These are phyloP conservation scores for Callyntrura sp. DNA, from an alignment of 2,888 invertebrate species.

Conservation along the genomic window DNA sequence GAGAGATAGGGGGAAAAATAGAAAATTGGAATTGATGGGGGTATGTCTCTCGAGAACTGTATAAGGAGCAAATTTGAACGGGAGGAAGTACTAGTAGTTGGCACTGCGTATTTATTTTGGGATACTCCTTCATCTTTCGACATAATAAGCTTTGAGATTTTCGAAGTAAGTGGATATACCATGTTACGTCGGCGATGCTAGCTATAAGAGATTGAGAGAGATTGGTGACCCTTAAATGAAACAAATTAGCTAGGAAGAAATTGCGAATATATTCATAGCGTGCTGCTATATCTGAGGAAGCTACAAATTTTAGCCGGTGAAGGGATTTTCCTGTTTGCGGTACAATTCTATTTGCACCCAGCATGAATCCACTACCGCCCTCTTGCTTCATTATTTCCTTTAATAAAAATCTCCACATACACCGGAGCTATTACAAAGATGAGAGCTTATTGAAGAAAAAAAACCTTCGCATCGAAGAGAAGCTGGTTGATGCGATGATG, in stretches of 20 bases:
- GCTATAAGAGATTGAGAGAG: not conserved
- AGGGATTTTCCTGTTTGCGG: not conserved
- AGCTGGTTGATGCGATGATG: not conserved
- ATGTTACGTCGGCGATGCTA: not conserved
- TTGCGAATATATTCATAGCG: too few relatives aligned
- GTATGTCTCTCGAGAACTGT: conserved; percentile 50
- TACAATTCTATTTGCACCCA: not conserved
- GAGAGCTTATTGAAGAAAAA: not conserved
- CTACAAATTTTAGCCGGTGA: too few relatives aligned
- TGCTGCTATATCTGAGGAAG: too few relatives aligned
- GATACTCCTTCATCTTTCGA: not conserved
- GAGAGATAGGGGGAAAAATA: conserved; percentile 6
- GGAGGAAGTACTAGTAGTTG: not conserved
- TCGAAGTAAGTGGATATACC: not conserved
- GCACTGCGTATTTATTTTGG: conserved; percentile 7
- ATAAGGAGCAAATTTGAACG: not conserved
- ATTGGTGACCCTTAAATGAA: conserved; percentile 22
- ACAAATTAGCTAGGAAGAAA: not conserved
- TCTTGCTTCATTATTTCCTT: conserved; percentile 37
- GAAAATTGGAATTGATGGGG: conserved; percentile 68
- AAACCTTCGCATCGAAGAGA: not conserved
- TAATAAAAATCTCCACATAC: conserved; percentile 6
- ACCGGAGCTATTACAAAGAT: not conserved
- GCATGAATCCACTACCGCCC: not conserved
- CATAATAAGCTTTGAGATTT: not conserved